Percentiles rank a stretch among this genome's conserved stretches.
phyloP scores from a whole-genome alignment of 2,888 invertebrate species.

The Drosophila cognata region DNA sequence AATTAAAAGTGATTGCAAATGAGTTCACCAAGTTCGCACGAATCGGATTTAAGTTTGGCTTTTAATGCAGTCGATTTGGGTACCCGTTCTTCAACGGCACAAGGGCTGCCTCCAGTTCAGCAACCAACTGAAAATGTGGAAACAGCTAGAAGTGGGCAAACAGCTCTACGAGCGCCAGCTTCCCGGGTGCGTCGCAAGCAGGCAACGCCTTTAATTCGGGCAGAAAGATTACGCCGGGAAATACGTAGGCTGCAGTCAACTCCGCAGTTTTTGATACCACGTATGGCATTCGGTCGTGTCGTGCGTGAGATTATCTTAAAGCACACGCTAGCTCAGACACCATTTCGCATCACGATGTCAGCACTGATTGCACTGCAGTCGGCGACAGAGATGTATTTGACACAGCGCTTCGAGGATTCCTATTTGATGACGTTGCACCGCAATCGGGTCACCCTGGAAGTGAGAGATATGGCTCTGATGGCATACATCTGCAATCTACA shows the following conservation, averaged over 20 bases:
- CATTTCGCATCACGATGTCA: slow-evolving; percentile 11
- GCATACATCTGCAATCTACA: slow-evolving; percentile 78
- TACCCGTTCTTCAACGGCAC: slow-evolving; percentile 3
- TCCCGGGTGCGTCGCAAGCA: slow-evolving; percentile 17
- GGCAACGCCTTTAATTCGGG: not conserved
- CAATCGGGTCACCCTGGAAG: slow-evolving; percentile 84
- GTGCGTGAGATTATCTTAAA: slow-evolving; percentile 28
- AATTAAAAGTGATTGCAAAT: not conserved
- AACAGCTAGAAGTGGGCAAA: no score
- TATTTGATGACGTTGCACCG: slow-evolving; percentile 84
- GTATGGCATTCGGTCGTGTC: slow-evolving; percentile 26
- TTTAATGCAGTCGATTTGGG: not conserved
- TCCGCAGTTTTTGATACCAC: slow-evolving; percentile 32
- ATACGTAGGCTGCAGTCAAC: slow-evolving; percentile 3
- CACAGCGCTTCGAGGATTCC: slow-evolving; percentile 85
- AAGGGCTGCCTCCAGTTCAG: not conserved
- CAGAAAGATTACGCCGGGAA: not conserved
- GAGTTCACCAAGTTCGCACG: not conserved
- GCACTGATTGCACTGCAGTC: slow-evolving; percentile 83
- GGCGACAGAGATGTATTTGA: slow-evolving; percentile 85
- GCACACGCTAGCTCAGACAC: fast-evolving
- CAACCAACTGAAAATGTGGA: not conserved
- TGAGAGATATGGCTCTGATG: slow-evolving; percentile 85
- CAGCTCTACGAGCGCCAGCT: not conserved
- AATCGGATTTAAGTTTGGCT: not conserved